Conservation (phyloP, 2,888 invertebrate genomes). For the Nipponacmea schrenckii region DNA sequence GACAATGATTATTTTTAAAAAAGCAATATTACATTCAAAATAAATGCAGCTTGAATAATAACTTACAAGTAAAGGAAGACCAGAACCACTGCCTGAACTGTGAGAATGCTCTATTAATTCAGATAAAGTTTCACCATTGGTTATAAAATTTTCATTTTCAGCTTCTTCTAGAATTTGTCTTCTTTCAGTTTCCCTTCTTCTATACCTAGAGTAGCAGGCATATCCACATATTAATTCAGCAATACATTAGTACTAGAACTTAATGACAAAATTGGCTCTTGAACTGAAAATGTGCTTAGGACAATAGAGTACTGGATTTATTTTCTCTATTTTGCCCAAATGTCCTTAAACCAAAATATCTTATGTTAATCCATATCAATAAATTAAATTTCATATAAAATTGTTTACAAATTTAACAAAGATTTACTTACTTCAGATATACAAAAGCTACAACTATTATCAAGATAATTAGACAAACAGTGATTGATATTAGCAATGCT, state of each 20-base stretch:
- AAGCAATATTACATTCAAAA: no score
- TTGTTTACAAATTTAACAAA: not conserved
- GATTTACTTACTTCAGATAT: constrained; percentile 73
- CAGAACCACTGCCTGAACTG: constrained; percentile 69
- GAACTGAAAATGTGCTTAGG: no score
- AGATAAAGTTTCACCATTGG: constrained; percentile 71
- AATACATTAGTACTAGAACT: no score
- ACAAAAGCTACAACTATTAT: constrained; percentile 75
- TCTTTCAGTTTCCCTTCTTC: constrained; percentile 71
- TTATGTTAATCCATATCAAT: not conserved
- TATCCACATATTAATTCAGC: no score
- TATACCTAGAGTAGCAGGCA: constrained; percentile 53
- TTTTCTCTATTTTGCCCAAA: no score
- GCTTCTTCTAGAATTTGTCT: constrained; percentile 74
- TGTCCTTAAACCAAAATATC: no score
- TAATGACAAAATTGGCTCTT: no score
- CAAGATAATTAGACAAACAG: constrained; percentile 77
- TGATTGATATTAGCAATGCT: constrained; percentile 77
- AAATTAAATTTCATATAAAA: not conserved
- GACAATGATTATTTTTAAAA: no score
- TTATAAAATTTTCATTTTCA: constrained; percentile 69
- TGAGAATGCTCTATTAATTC: constrained; percentile 77
- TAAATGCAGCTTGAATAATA: no score
- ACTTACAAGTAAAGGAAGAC: constrained; percentile 67
- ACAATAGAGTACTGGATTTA: no score